These are phyloP conservation scores for Eulemur albifrons DNA, from an alignment of 2,797 vertebrate species.

Conservation along the genomic window DNA sequence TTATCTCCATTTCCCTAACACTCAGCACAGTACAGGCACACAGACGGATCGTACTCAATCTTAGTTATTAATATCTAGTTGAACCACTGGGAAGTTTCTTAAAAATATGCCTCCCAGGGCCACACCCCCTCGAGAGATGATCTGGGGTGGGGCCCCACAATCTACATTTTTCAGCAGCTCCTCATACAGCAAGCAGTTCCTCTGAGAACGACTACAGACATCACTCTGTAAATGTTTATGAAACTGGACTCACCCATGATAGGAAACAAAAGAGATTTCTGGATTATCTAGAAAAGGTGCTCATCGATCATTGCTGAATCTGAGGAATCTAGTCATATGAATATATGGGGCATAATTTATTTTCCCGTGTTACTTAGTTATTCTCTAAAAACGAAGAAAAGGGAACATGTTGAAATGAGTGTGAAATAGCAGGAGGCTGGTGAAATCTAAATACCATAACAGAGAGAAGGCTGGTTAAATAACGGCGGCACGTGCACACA, in stretches of 20 bases:
- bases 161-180: background rate
- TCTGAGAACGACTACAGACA: no score
- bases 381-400: background rate
- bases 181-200: background rate
- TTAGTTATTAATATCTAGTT: background rate
- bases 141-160: background rate
- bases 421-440: background rate
- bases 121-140: background rate
- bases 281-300: background rate
- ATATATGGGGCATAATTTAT: background rate
- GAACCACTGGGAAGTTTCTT: background rate
- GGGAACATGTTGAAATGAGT: background rate
- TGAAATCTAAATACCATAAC: background rate
- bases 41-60: no score
- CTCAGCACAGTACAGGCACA: background rate
- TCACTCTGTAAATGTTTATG: background rate
- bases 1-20: background rate
- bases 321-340: background rate
- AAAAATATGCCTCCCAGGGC: background rate
- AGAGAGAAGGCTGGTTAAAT: background rate
- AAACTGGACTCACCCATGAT: background rate
- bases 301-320: background rate
- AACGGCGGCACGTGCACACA: accelerated
- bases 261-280: background rate
- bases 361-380: background rate